These are phyloP conservation scores for Stichopus chloronotus DNA, from an alignment of 35 echinoderm and acorn worm genomes.

Conservation along the genomic window DNA sequence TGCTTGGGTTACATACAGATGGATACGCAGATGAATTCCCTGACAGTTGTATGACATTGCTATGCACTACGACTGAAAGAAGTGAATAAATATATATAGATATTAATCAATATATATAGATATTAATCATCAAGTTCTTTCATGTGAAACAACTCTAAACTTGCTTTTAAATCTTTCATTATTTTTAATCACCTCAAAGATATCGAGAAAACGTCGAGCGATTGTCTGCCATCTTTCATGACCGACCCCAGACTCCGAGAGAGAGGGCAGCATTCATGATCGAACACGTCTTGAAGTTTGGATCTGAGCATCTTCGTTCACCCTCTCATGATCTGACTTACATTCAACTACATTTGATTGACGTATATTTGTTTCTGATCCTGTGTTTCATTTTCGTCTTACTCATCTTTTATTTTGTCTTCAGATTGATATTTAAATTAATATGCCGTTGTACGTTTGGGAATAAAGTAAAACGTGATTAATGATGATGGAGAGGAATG, in stretches of 20 bases:
- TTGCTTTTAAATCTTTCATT: too few species aligned
- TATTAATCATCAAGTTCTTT: too few species aligned
- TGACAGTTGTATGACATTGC: too few species aligned
- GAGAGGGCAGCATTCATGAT: conserved; percentile 60
- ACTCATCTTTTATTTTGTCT: background rate
- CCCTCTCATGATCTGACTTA: conserved; percentile 46
- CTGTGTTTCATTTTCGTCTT: background rate
- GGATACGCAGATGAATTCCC: too few species aligned
- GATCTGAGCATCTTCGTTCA: conserved; percentile 28
- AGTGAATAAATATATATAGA: too few species aligned
- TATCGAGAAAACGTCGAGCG: conserved; percentile 11
- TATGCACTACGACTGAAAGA: too few species aligned
- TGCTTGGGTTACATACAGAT: too few species aligned
- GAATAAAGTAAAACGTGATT: background rate
- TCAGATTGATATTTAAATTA: background rate
- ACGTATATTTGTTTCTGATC: conserved; percentile 61
- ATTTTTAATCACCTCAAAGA: background rate
- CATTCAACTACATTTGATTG: conserved; percentile 40
- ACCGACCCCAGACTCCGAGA: conserved; percentile 43
- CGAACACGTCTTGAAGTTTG: conserved; percentile 62
- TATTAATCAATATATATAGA: too few species aligned
- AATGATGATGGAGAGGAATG: background rate
- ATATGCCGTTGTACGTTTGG: background rate
- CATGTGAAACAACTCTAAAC: too few species aligned
- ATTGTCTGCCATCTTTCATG: conserved; percentile 55